phyloP scores from a whole-genome alignment of 2,113 vertebrate species.

The Lampris incognitus region DNA sequence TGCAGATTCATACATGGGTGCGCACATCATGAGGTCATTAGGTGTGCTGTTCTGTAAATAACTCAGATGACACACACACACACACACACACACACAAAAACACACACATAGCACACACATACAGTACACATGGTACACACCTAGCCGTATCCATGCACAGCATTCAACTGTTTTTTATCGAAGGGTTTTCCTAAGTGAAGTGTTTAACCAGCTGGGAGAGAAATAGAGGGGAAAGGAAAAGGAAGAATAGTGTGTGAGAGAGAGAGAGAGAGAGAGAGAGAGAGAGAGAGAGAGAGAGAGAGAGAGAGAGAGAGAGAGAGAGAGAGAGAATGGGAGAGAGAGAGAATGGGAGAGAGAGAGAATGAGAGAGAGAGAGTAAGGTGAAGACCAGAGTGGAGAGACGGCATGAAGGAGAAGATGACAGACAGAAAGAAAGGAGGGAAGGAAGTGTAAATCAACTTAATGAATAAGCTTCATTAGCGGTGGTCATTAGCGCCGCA shows the following conservation, averaged over 20 bases:
- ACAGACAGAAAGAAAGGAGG: conserved; percentile 30
- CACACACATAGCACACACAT: conserved; percentile 15
- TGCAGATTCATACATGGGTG: not conserved
- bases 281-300: conserved; percentile 2
- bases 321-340: conserved; percentile 36
- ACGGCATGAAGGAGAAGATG: conserved; percentile 10
- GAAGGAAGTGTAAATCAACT: conserved; percentile 54
- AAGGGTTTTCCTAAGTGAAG: conserved; percentile 37
- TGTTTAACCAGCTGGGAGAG: not conserved
- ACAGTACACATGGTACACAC: conserved; percentile 33
- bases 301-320: conserved; percentile 18
- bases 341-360: conserved; percentile 19
- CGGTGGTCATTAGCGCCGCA: conserved; percentile 57
- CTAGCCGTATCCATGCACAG: conserved; percentile 41
- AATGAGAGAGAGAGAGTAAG: conserved; percentile 2
- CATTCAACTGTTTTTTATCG: conserved; percentile 44
- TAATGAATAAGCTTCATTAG: conserved; percentile 70
- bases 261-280: conserved; percentile 1
- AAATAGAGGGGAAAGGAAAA: not conserved
- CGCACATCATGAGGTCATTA: conserved; percentile 18
- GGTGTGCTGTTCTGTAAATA: conserved; percentile 39
- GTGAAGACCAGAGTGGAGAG: conserved; percentile 10
- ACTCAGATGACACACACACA: conserved; percentile 23
- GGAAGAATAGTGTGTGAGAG: not conserved
- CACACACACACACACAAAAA: conserved; percentile 7